These are phyloP conservation scores for Sepioteuthis lessoniana DNA, from an alignment of 2,888 invertebrate genomes.

Conservation along the genomic window DNA sequence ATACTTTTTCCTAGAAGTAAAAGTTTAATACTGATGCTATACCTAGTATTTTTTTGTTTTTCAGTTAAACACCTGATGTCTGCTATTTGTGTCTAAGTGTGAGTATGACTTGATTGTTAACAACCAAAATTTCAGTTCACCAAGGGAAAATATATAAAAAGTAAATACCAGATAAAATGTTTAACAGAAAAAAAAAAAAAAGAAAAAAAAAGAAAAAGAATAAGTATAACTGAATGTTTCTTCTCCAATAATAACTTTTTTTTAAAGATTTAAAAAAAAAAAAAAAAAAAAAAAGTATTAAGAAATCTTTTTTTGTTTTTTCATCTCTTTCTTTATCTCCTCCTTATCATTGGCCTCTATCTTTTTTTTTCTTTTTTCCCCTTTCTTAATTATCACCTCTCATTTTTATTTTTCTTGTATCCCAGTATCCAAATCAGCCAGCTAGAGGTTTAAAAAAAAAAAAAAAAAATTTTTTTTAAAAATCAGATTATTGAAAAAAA, in stretches of 20 bases:
- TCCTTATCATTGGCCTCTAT: not conserved
- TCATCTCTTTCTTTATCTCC: not conserved
- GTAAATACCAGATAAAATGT: conserved; percentile 15
- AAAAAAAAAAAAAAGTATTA: not conserved
- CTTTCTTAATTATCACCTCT: not conserved
- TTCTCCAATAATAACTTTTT: not conserved
- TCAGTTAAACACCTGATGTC: not conserved
- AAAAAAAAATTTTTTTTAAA: too few relatives aligned
- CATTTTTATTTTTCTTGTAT: not conserved
- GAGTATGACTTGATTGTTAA: not conserved
- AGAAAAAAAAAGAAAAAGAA: not conserved
- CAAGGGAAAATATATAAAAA: not conserved
- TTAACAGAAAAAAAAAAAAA: not conserved
- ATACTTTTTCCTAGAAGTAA: not conserved
- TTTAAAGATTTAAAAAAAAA: not conserved
- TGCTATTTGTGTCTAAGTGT: not conserved
- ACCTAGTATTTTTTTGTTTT: not conserved
- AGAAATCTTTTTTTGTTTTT: not conserved
- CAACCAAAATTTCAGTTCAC: not conserved
- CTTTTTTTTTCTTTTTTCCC: not conserved
- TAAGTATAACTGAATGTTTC: not conserved
- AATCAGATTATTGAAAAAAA: too few relatives aligned
- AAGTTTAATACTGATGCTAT: not conserved
- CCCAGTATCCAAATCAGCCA: not conserved
- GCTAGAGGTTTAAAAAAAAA: not conserved